Percentiles rank a stretch among this genome's conserved stretches.
These are phyloP conservation scores for Saturnia japonica DNA, from an alignment of 2,888 invertebrate genomes.

Conservation along the genomic window DNA sequence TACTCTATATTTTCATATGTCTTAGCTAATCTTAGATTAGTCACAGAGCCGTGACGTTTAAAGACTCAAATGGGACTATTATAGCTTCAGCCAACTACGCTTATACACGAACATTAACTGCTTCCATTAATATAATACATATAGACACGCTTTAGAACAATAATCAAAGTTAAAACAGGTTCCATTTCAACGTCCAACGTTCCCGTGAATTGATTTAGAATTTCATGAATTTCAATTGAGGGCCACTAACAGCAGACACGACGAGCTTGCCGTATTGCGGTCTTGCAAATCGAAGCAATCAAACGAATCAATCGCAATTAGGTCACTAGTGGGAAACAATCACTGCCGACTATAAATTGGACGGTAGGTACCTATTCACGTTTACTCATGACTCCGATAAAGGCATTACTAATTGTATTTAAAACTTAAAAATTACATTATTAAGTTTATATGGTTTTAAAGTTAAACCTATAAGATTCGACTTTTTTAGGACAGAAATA, in stretches of 20 bases:
- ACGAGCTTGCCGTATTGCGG: slow-evolving; percentile 16
- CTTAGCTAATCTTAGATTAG: slow-evolving; percentile 2
- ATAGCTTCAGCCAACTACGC: background rate
- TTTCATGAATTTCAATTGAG: slow-evolving; percentile 17
- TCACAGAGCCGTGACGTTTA: slow-evolving; percentile 12
- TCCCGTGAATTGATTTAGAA: slow-evolving; percentile 2
- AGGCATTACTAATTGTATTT: slow-evolving; percentile 3
- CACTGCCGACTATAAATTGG: slow-evolving; percentile 21
- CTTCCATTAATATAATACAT: background rate
- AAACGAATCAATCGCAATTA: slow-evolving; percentile 21
- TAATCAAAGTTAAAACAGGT: background rate
- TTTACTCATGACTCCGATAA: slow-evolving; percentile 10
- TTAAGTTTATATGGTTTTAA: background rate
- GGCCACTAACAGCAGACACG: slow-evolving; percentile 8
- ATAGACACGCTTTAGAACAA: background rate
- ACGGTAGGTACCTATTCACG: slow-evolving; percentile 13
- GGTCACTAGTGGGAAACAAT: slow-evolving; percentile 22
- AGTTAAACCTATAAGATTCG: background rate
- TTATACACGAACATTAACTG: background rate
- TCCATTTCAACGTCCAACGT: background rate
- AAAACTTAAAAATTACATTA: background rate
- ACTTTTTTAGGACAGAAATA: too few relatives aligned
- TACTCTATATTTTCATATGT: background rate
- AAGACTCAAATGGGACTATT: slow-evolving; percentile 4
- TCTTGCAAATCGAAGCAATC: slow-evolving; percentile 21